phyloP scores from a whole-genome alignment of 1,140 invertebrate genomes.

The Drosophila neocordata region DNA sequence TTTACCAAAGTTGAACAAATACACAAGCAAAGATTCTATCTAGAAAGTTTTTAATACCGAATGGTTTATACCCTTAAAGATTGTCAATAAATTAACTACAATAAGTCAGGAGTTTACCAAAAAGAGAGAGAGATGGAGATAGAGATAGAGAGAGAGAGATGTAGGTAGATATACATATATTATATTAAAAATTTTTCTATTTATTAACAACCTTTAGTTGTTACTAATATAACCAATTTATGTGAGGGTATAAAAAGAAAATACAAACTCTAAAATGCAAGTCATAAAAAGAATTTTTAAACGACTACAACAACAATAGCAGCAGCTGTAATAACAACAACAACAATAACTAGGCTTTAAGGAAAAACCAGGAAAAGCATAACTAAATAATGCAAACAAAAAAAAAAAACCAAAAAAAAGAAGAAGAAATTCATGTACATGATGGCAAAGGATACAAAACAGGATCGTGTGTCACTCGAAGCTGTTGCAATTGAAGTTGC shows the following conservation, averaged over 20 bases:
- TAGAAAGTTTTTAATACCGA: not conserved
- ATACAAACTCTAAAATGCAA: conserved; percentile 1
- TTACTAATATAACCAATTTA: not conserved
- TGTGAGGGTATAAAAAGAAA: not conserved
- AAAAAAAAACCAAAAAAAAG: not conserved
- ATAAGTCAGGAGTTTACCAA: too few relatives aligned
- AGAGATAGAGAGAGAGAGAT: too few relatives aligned
- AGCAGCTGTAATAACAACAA: not conserved
- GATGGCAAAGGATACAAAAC: not conserved
- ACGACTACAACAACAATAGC: conserved; percentile 10
- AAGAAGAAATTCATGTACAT: not conserved
- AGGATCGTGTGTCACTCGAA: conserved; percentile 14
- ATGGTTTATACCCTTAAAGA: not conserved
- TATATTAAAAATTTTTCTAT: too few relatives aligned
- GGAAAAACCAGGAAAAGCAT: conserved; percentile 10
- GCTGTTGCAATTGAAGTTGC: conserved; percentile 19
- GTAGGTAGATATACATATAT: too few relatives aligned
- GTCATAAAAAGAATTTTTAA: conserved; percentile 19
- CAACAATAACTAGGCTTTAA: conserved; percentile 5
- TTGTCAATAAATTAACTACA: too few relatives aligned
- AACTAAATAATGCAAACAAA: conserved; percentile 47
- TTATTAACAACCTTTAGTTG: too few relatives aligned
- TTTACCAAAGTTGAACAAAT: not conserved
- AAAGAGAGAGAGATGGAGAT: too few relatives aligned
- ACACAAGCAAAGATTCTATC: not conserved